Evolutionary conservation across 2,797 vertebrate genomes (phyloP).

Genomic region (Parauchenoglanis punctatus): DNA sequence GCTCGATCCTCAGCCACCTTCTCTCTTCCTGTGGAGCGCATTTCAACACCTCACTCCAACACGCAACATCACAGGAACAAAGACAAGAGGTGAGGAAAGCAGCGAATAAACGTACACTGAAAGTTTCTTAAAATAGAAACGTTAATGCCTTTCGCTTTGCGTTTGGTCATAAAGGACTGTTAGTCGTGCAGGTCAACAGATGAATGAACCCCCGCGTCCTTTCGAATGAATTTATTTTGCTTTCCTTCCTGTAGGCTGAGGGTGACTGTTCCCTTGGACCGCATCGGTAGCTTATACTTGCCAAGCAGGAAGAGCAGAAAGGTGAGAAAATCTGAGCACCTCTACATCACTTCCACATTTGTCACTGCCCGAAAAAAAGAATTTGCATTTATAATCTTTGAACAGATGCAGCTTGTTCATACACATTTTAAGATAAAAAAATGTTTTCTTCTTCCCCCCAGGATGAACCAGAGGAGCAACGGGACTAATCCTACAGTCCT

Average conservation of each 20-base stretch:
- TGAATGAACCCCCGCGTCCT: background rate
- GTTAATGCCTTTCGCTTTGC: background rate
- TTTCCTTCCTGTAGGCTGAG: slow-evolving; percentile 65
- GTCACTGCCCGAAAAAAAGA: background rate
- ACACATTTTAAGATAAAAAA: background rate
- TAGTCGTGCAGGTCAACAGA: background rate
- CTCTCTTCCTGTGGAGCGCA: slow-evolving; percentile 53
- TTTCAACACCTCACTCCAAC: slow-evolving; percentile 50
- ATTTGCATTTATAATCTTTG: background rate
- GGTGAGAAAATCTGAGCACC: slow-evolving; percentile 56
- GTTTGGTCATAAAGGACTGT: background rate
- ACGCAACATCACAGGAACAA: slow-evolving; percentile 59
- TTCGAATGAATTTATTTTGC: background rate
- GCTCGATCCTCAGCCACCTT: slow-evolving; percentile 52
- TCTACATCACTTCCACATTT: background rate
- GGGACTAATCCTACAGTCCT: slow-evolving; percentile 46
- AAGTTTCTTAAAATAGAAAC: background rate
- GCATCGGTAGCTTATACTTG: slow-evolving; percentile 71
- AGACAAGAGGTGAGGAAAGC: slow-evolving; percentile 69
- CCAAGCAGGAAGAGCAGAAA: slow-evolving; percentile 64
- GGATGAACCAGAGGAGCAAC: slow-evolving; percentile 65
- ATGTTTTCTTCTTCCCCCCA: slow-evolving; percentile 51
- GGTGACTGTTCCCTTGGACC: slow-evolving; percentile 71
- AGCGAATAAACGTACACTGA: background rate
- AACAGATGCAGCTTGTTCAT: background rate